Evolutionary conservation across 92 coral and sea anemone species (phyloP), one percentile per base, ranked within the genome.

Genomic region (Phenganax stokvisi): DNA sequence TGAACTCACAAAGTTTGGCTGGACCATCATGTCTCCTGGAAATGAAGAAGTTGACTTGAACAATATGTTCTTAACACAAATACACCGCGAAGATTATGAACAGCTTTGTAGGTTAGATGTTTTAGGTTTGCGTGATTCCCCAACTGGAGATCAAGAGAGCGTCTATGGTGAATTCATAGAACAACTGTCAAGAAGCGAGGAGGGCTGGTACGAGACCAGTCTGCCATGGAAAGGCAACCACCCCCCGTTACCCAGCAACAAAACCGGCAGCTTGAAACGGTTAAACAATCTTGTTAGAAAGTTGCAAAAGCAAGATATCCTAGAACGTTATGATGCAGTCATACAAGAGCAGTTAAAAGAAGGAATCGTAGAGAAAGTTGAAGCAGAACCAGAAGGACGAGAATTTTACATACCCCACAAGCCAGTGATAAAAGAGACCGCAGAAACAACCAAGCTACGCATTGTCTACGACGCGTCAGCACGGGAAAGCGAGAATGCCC

Each of bases 21-120:
- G 83, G 86, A 75, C 75, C 8, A 86, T 86, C 20, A 74, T 86
- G 64, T 75, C 83, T 10, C 86, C 89, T 8, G 84, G 84, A n/a
- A 80, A 80, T n/a, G 89, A 86, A 15, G 56, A 69, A 4, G 60
- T 73, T 3, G 76, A 75, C 80, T 6, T 82, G 6, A 16, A 70
- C 11, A 79, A 76, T 84, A 47, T 85, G 66, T 12, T 80, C 74
- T 28, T 80, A 31, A 72, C 75, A 2, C 83, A 86, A 74, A 81
- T 85, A 9, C 82, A 74, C 53, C 89, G 73, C 56, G 77, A 74
- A 55, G 80, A 86, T 55, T 82, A 86, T 56, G 86, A 86, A 13
- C 31, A 70, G 37, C 56, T 76, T 15, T 76, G 68, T 27, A 15
- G 71, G 15, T 61, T 86, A 3, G 89, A 86, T 53, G 74, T 81